phyloP scores from a whole-genome alignment of 2,797 vertebrate genomes.

The Diplodus sargus region DNA sequence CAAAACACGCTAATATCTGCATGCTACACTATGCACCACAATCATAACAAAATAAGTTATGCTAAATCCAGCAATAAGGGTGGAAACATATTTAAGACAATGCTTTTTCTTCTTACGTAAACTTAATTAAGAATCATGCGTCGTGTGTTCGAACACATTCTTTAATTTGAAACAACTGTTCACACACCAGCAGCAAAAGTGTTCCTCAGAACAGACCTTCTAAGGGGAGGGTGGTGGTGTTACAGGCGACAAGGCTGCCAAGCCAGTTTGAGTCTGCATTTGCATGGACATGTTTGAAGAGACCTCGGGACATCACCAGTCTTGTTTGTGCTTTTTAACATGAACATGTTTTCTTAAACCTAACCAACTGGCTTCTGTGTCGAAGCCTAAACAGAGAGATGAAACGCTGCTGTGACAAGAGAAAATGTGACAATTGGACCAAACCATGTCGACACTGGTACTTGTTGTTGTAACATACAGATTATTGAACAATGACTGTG shows the following conservation, averaged over 20 bases:
- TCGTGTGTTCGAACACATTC: background rate
- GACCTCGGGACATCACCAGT: too few species aligned
- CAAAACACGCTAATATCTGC: slow-evolving; percentile 65
- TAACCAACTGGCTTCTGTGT: too few species aligned
- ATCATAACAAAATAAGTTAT: slow-evolving; percentile 67
- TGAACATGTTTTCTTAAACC: too few species aligned
- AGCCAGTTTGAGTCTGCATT: too few species aligned
- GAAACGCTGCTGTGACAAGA: too few species aligned
- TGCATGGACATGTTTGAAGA: too few species aligned
- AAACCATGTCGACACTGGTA: background rate
- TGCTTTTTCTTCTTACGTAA: slow-evolving; percentile 84
- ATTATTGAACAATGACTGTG: background rate
- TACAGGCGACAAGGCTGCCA: too few species aligned
- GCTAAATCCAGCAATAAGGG: slow-evolving; percentile 38
- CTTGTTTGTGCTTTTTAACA: too few species aligned
- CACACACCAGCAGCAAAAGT: slow-evolving; percentile 17
- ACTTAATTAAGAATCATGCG: slow-evolving; percentile 78
- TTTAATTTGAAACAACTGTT: slow-evolving; percentile 1
- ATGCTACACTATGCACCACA: slow-evolving; percentile 86
- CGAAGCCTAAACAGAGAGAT: too few species aligned
- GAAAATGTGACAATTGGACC: too few species aligned
- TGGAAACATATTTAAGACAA: slow-evolving; percentile 85
- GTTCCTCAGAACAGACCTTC: background rate
- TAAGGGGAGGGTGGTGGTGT: too few species aligned
- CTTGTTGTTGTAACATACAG: slow-evolving; percentile 4